Evolutionary conservation across 2,113 vertebrate species (phyloP).

Genomic region (Verasper variegatus): DNA sequence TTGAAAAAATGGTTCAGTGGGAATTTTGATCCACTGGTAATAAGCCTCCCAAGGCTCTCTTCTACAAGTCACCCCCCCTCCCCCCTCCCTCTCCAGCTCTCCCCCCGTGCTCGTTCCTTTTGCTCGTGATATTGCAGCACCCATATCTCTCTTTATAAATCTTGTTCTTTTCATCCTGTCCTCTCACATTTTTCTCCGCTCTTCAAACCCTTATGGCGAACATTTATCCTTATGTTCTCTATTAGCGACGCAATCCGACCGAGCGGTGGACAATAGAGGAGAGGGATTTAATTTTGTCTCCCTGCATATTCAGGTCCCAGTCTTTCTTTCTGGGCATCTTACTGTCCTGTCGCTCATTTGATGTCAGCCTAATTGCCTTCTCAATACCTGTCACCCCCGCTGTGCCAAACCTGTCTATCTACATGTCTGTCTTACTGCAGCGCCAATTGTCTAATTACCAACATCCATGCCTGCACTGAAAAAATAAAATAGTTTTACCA

Average conservation of each 20-base stretch:
- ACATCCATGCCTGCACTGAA: neutral
- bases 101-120: neutral
- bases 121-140: neutral
- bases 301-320: conserved; percentile 2
- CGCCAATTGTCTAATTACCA: conserved; percentile 11
- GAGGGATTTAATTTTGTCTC: conserved; percentile 13
- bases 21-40: conserved; percentile 78
- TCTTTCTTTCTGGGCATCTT: conserved; percentile 19
- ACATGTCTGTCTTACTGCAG: conserved; percentile 20
- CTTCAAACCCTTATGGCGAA: conserved; percentile 30
- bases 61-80: conserved; percentile 6
- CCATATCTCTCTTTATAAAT: conserved; percentile 8
- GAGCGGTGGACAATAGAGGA: neutral
- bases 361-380: conserved; percentile 52
- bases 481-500: no score
- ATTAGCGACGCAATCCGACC: conserved; percentile 34
- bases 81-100: neutral
- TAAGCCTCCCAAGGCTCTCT: conserved; percentile 67
- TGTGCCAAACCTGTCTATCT: conserved; percentile 38
- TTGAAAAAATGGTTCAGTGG: conserved; percentile 69
- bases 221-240: conserved; percentile 20
- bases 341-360: conserved; percentile 24
- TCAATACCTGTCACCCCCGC: conserved; percentile 39
- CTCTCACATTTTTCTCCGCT: conserved; percentile 32
- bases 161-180: conserved; percentile 24